phyloP scores from a whole-genome alignment of 1,140 invertebrate genomes.

The Brachystomella parvula region DNA sequence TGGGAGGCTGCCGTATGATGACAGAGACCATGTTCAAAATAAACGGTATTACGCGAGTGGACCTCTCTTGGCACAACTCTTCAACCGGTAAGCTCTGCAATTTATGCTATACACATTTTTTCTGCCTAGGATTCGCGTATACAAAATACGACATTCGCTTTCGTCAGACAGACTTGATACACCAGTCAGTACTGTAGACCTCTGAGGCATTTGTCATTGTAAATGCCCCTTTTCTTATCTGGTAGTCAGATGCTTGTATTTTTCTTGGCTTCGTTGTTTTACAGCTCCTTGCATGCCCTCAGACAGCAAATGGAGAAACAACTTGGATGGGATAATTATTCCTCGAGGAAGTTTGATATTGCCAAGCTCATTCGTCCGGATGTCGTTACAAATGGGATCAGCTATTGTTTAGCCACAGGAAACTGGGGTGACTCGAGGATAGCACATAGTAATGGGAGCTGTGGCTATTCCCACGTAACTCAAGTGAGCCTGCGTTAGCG shows the following conservation, averaged over 20 bases:
- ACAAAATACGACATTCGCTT: too few relatives aligned
- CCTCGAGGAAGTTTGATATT: background rate
- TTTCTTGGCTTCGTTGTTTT: too few relatives aligned
- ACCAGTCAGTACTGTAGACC: too few relatives aligned
- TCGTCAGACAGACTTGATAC: too few relatives aligned
- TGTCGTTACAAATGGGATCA: conserved; percentile 91
- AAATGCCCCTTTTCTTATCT: background rate
- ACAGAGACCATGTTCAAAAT: conserved; percentile 98
- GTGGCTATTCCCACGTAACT: conserved; percentile 39
- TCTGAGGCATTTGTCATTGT: background rate
- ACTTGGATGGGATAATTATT: background rate
- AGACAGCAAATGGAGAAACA: conserved; percentile 1
- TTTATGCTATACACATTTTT: too few relatives aligned
- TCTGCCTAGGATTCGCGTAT: too few relatives aligned
- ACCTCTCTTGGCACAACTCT: conserved; percentile 86
- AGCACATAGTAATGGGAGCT: conserved; percentile 64
- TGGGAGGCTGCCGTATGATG: conserved; percentile 89
- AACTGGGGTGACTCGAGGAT: conserved; percentile 96
- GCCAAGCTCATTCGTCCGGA: conserved; percentile 46
- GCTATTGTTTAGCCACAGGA: conserved; percentile 94
- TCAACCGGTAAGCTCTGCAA: conserved; percentile 55
- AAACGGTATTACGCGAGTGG: conserved; percentile 95
- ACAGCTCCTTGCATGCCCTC: background rate
- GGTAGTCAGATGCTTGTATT: background rate
- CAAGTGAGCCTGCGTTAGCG: conserved; percentile 49